Percentiles rank a stretch among this genome's conserved stretches.
phyloP scores from a whole-genome alignment of 1,140 invertebrate genomes.

The Tyrophagus putrescentiae region DNA sequence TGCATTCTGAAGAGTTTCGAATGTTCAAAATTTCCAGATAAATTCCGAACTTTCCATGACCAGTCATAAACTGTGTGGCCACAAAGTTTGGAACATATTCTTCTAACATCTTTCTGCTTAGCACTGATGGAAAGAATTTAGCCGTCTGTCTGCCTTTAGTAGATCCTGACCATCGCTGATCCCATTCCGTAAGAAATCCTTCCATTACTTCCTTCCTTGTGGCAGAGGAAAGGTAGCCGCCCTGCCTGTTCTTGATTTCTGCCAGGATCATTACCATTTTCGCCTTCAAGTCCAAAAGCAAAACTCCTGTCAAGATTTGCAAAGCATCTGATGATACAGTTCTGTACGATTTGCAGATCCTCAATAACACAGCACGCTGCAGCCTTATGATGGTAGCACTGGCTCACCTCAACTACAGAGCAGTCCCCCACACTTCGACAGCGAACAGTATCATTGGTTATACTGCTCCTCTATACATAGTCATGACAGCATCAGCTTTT shows the following conservation, averaged over 20 bases:
- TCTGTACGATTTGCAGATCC: slow-evolving; percentile 1
- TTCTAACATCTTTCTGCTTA: neutral
- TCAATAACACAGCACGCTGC: neutral
- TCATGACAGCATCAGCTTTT: neutral
- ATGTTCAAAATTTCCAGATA: too few species aligned
- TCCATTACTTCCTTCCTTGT: neutral
- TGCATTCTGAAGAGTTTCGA: too few species aligned
- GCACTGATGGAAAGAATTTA: neutral
- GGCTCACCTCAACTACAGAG: neutral
- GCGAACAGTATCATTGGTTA: neutral
- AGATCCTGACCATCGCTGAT: neutral
- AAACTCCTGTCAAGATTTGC: neutral
- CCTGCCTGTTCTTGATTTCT: slow-evolving; percentile 7
- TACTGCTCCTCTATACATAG: neutral
- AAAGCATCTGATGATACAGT: neutral
- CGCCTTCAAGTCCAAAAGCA: neutral
- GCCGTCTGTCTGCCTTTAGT: neutral
- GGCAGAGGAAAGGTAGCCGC: neutral
- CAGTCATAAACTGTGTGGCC: neutral
- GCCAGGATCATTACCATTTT: neutral
- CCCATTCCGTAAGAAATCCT: neutral
- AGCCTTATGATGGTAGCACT: neutral
- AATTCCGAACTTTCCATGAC: neutral
- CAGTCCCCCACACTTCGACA: neutral
- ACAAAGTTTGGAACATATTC: neutral